Percentiles rank a stretch among this genome's conserved stretches.
Conservation (phyloP, 2,888 invertebrate species). For the Drosophila birchii region DNA sequence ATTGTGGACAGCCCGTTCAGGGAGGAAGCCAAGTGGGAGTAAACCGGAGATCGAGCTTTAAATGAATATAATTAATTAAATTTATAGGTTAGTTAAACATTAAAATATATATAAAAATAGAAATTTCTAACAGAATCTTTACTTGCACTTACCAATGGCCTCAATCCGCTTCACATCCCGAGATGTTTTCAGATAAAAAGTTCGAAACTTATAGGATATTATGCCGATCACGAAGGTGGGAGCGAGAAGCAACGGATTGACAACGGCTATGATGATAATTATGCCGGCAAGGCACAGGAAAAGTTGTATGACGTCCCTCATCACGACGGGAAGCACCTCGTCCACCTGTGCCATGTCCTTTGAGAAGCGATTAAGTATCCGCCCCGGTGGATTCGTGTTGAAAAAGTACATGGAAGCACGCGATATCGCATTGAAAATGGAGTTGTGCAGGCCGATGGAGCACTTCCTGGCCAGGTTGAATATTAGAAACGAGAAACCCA, state of each 20-base stretch:
- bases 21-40: constrained; percentile 95
- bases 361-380: constrained; percentile 94
- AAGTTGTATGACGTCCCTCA: constrained; percentile 87
- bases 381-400: constrained; percentile 92
- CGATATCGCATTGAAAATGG: constrained; percentile 92
- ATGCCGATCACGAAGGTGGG: constrained; percentile 89
- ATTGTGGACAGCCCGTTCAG: constrained; percentile 96
- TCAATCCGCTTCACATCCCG: constrained; percentile 92
- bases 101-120: too few species aligned
- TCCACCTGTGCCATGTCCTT: constrained; percentile 91
- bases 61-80: too few species aligned
- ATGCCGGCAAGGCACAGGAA: constrained; percentile 92
- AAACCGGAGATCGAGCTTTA: constrained; percentile 95
- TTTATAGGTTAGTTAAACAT: too few species aligned
- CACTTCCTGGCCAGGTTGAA: constrained; percentile 89
- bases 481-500: constrained; percentile 85
- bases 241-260: constrained; percentile 90
- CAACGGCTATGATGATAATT: constrained; percentile 90
- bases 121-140: too few species aligned
- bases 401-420: constrained; percentile 94
- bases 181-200: constrained; percentile 92
- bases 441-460: constrained; percentile 91
- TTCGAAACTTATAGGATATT: constrained; percentile 90
- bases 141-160: constrained; percentile 90
- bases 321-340: constrained; percentile 83